Percentiles rank a stretch among this genome's conserved stretches.
Evolutionary conservation across 2,113 vertebrate genomes (phyloP).

Genomic region (Ellobius talpinus): DNA sequence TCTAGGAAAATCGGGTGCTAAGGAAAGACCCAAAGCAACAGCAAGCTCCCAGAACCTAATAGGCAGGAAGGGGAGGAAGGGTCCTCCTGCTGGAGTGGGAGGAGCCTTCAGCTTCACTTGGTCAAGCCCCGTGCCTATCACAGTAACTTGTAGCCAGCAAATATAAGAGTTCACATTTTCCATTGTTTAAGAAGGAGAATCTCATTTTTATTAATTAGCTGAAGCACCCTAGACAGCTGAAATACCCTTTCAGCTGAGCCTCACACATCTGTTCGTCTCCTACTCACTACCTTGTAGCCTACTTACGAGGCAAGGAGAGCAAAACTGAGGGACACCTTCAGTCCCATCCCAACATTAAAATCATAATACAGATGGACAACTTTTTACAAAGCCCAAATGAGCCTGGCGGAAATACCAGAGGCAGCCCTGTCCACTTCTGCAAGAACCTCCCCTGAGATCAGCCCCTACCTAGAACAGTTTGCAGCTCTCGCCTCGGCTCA

Average conservation of each 20-base stretch:
- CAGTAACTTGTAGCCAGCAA: neutral
- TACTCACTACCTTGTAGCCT: neutral
- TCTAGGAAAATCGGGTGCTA: neutral
- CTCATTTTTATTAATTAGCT: neutral
- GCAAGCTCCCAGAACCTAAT: neutral
- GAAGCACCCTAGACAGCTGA: neutral
- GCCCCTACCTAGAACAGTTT: no score
- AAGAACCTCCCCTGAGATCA: neutral
- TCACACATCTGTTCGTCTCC: neutral
- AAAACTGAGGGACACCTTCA: neutral
- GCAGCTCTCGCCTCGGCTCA: neutral
- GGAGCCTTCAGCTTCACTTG: neutral
- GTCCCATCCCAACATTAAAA: neutral
- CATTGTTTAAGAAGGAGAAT: neutral
- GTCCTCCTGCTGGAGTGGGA: neutral
- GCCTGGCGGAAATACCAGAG: neutral
- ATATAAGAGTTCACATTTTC: neutral
- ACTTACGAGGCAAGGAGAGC: rapidly evolving
- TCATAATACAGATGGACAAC: neutral
- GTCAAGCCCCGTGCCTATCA: neutral
- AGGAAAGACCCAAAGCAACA: neutral
- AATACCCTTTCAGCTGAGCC: neutral
- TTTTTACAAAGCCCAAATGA: neutral
- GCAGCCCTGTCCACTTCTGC: neutral
- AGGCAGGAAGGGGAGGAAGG: neutral